A percentile compares a stretch with the other conserved stretches of the same genome.
Conservation (phyloP, 2,797 vertebrate species). For the Amphiprion clarkii region DNA sequence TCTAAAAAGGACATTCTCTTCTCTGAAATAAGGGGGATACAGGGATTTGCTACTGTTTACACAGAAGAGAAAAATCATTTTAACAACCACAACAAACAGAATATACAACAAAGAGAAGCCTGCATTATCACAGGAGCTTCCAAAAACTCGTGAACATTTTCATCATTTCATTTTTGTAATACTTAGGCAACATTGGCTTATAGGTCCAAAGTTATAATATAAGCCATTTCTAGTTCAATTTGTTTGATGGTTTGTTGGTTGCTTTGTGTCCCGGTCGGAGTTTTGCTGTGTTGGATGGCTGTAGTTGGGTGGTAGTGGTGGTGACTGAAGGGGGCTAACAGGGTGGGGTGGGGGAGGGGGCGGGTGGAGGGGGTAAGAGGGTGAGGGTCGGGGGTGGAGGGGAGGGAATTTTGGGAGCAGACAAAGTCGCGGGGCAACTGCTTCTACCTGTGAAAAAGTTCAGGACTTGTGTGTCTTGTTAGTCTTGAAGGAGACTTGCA, state of each 20-base stretch:
- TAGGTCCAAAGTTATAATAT: slow-evolving; percentile 99
- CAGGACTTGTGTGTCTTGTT: slow-evolving; percentile 99
- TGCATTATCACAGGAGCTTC: slow-evolving; percentile 97
- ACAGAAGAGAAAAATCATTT: slow-evolving; percentile 86
- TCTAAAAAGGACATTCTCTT: slow-evolving; percentile 99
- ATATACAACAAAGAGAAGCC: slow-evolving; percentile 90
- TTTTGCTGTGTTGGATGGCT: slow-evolving; percentile 86
- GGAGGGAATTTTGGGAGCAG: slow-evolving; percentile 75
- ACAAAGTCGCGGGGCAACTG: slow-evolving; percentile 73
- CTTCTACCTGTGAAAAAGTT: slow-evolving; percentile 83
- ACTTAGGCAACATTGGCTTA: slow-evolving; percentile 99
- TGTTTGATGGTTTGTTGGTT: slow-evolving; percentile 83
- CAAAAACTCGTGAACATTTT: slow-evolving; percentile 88
- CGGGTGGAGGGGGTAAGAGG: slow-evolving; percentile 28
- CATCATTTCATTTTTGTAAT: slow-evolving; percentile 95
- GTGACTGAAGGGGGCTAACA: slow-evolving; percentile 76
- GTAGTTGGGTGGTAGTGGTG: slow-evolving; percentile 83
- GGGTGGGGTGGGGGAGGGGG: slow-evolving; percentile 63
- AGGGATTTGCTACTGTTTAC: slow-evolving; percentile 90
- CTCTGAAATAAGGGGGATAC: slow-evolving; percentile 93
- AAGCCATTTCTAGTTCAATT: slow-evolving; percentile 99
- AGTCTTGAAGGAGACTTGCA: slow-evolving; percentile 99
- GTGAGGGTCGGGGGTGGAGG: background rate
- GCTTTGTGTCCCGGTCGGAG: slow-evolving; percentile 84
- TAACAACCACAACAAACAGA: slow-evolving; percentile 87